Evolutionary conservation across 2,888 invertebrate species (phyloP).

Genomic region (Papilio demoleus): DNA sequence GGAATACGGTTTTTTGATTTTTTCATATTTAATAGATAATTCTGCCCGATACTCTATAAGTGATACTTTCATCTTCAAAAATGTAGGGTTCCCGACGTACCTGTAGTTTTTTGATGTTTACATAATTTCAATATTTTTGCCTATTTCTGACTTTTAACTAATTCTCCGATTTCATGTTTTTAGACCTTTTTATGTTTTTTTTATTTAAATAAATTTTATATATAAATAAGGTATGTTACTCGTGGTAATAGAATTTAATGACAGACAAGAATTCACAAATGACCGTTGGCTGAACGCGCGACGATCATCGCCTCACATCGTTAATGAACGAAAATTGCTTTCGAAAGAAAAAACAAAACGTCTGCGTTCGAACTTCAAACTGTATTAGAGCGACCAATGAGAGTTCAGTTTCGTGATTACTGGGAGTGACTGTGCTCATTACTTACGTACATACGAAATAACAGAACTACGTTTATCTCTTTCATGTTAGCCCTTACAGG

Average conservation of each 20-base stretch:
- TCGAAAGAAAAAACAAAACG: constrained; percentile 58
- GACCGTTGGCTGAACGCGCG: constrained; percentile 50
- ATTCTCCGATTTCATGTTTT: too few relatives aligned
- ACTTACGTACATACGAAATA: constrained; percentile 59
- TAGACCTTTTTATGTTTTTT: background rate
- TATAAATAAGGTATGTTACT: background rate
- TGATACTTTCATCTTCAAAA: too few relatives aligned
- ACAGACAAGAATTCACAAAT: constrained; percentile 48
- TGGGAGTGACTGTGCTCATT: constrained; percentile 78
- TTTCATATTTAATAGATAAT: too few relatives aligned
- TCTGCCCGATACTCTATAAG: too few relatives aligned
- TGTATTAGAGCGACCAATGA: constrained; percentile 73
- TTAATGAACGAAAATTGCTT: constrained; percentile 70
- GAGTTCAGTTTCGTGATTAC: constrained; percentile 67
- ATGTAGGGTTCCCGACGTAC: too few relatives aligned
- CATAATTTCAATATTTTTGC: too few relatives aligned
- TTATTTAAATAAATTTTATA: background rate
- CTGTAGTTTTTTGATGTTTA: too few relatives aligned
- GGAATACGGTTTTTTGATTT: too few relatives aligned
- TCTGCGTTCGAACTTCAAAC: constrained; percentile 60
- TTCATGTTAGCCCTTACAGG: constrained; percentile 45
- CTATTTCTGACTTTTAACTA: too few relatives aligned
- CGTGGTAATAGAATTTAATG: background rate
- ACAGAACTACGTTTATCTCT: constrained; percentile 51
- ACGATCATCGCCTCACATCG: constrained; percentile 53